Evolutionary conservation across 1,140 invertebrate species (phyloP).

Genomic region (Lysiphlebus fabarum): DNA sequence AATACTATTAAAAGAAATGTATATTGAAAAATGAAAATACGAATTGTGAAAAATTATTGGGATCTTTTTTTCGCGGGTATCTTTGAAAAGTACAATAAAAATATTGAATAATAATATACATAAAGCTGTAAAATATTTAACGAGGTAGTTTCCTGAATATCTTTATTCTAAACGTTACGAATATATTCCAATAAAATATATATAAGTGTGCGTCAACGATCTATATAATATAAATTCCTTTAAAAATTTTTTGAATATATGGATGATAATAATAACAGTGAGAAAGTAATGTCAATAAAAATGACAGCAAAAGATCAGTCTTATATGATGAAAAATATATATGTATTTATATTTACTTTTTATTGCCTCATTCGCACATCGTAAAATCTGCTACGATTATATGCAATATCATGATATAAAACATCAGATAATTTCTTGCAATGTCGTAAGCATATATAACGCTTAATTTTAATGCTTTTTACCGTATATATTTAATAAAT

Average conservation of each 20-base stretch:
- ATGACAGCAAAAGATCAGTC: not conserved
- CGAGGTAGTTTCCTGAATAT: conserved; percentile 42
- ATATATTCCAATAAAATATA: conserved; percentile 54
- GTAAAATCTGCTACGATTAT: conserved; percentile 25
- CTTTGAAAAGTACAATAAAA: not conserved
- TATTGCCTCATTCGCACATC: conserved; percentile 14
- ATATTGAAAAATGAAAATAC: not conserved
- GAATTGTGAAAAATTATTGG: too few relatives aligned
- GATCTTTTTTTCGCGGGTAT: too few relatives aligned
- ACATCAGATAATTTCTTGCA: conserved; percentile 40
- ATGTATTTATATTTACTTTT: not conserved
- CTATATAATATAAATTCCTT: conserved; percentile 33
- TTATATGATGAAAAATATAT: not conserved
- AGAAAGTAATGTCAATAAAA: not conserved
- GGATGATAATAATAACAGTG: not conserved
- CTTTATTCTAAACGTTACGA: conserved; percentile 52
- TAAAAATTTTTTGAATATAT: not conserved
- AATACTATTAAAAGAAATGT: not conserved
- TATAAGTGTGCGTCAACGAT: conserved; percentile 5
- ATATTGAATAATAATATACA: conserved; percentile 31
- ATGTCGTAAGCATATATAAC: conserved; percentile 28
- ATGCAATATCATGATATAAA: conserved; percentile 25
- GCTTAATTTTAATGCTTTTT: conserved; percentile 32
- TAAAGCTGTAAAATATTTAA: conserved; percentile 51
- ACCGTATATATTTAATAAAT: too few relatives aligned